phyloP scores from a whole-genome alignment of 2,797 vertebrate genomes.

The Cyclopterus lumpus region DNA sequence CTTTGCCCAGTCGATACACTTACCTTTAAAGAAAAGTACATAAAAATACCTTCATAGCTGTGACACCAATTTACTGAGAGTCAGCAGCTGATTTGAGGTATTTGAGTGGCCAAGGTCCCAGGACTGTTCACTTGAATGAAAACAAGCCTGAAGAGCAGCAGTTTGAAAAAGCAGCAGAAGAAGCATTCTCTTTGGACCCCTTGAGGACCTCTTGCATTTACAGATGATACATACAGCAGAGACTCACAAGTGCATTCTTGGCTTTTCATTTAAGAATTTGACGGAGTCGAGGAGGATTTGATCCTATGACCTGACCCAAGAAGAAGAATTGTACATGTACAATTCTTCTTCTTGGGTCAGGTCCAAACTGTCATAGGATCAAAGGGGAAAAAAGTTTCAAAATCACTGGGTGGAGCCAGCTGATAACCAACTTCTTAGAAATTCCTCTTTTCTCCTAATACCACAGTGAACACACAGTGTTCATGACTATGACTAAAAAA shows the following conservation, averaged over 20 bases:
- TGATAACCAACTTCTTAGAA: neutral
- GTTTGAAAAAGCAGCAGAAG: neutral
- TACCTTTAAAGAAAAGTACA: neutral
- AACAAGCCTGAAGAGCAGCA: neutral
- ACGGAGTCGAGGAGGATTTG: conserved; percentile 24
- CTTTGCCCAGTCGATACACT: neutral
- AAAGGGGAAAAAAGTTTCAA: neutral
- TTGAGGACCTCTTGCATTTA: conserved; percentile 4
- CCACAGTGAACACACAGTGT: neutral
- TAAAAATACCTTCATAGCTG: neutral
- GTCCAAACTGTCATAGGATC: too few relatives aligned
- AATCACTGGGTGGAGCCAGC: neutral
- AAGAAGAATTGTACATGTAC: neutral
- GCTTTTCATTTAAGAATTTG: conserved; percentile 27
- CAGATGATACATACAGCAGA: conserved; percentile 40
- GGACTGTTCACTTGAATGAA: neutral
- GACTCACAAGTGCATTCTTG: conserved; percentile 18
- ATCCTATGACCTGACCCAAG: neutral
- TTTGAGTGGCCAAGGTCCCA: neutral
- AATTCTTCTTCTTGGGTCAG: too few relatives aligned
- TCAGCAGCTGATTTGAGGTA: neutral
- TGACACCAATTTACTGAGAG: neutral
- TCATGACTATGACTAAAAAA: neutral
- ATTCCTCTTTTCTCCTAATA: neutral
- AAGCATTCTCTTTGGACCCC: neutral